These are phyloP conservation scores for Apantesis nais DNA, from an alignment of 2,888 invertebrate species.

Conservation along the genomic window DNA sequence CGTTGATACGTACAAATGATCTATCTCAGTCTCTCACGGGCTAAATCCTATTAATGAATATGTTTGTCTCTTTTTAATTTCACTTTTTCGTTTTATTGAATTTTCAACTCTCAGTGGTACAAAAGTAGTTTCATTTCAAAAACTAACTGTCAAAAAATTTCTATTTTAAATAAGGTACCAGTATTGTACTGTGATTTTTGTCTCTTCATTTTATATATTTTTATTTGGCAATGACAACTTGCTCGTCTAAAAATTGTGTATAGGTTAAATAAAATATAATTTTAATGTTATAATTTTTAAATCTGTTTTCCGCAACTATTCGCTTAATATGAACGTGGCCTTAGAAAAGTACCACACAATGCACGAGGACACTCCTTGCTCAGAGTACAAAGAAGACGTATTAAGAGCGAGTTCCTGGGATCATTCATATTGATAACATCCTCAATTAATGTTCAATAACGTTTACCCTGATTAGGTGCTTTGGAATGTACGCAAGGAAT, in stretches of 20 bases:
- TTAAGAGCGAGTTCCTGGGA: conserved; percentile 44
- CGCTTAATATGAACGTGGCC: background rate
- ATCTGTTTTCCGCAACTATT: background rate
- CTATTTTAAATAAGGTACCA: too few relatives aligned
- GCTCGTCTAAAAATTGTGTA: background rate
- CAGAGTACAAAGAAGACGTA: conserved; percentile 37
- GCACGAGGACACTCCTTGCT: conserved; percentile 14
- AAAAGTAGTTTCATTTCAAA: too few relatives aligned
- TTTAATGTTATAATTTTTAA: background rate
- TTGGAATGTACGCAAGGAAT: conserved; percentile 28
- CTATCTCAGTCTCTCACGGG: too few relatives aligned
- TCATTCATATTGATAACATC: conserved; percentile 59
- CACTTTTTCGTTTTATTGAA: too few relatives aligned
- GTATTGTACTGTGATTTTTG: too few relatives aligned
- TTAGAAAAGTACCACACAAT: background rate
- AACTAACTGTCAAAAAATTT: too few relatives aligned
- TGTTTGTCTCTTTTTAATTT: too few relatives aligned
- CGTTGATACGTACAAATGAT: too few relatives aligned
- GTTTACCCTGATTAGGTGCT: conserved; percentile 58
- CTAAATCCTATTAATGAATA: too few relatives aligned
- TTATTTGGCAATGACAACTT: too few relatives aligned
- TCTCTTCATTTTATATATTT: too few relatives aligned
- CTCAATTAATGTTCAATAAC: conserved; percentile 61
- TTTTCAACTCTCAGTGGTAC: too few relatives aligned
- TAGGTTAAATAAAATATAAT: background rate